A percentile compares a stretch with the other conserved stretches of the same genome.
phyloP scores from a whole-genome alignment of 2,888 invertebrate genomes.

The Dolomedes plantarius region DNA sequence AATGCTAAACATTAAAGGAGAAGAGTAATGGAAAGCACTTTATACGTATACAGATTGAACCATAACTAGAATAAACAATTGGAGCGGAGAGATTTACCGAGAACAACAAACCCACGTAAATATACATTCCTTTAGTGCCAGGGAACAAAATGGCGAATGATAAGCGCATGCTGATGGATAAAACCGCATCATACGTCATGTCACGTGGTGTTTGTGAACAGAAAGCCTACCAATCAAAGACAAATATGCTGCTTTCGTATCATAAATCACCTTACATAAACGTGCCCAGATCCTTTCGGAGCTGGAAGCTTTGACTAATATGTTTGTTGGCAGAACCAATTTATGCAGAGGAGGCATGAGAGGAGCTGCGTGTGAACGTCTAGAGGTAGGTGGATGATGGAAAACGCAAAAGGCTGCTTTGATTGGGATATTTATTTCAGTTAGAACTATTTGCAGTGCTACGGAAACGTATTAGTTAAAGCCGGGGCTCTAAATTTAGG shows the following conservation, averaged over 20 bases:
- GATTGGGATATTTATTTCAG: conserved; percentile 1
- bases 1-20: no score
- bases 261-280: conserved; percentile 12
- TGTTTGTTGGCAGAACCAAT: conserved; percentile 16
- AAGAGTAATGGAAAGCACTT: no score
- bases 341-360: not conserved
- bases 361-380: not conserved
- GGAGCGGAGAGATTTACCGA: no score
- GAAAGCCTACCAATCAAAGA: conserved; percentile 9
- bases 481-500: no score
- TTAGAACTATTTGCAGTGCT: not conserved
- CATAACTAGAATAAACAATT: no score
- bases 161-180: not conserved
- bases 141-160: not conserved
- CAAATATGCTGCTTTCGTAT: conserved; percentile 8
- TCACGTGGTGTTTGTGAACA: conserved; percentile 6
- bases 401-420: not conserved
- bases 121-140: not conserved
- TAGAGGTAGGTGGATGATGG: not conserved
- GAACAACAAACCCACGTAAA: no score
- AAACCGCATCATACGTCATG: conserved; percentile 6
- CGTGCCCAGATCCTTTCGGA: not conserved
- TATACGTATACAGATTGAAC: no score
- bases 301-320: not conserved
- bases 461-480: no score